Evolutionary conservation across 2,888 invertebrate genomes (phyloP).

Genomic region (Agrochola circellaris): DNA sequence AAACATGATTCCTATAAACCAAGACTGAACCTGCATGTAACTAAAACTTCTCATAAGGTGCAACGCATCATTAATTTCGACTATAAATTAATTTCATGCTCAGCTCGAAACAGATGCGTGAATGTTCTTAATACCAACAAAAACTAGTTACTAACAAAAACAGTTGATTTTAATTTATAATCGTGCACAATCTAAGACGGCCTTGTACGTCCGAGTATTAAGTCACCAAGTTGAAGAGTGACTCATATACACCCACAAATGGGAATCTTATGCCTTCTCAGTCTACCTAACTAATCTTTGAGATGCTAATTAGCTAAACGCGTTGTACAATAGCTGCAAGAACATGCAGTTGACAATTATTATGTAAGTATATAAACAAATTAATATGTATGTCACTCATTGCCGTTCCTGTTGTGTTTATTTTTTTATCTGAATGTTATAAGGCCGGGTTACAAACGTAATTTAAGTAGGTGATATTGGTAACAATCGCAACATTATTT

Average conservation of each 20-base stretch:
- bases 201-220: constrained; percentile 68
- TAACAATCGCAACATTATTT: constrained; percentile 25
- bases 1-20: constrained; percentile 27
- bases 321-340: constrained; percentile 39
- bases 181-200: constrained; percentile 60
- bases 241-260: constrained; percentile 73
- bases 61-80: constrained; percentile 38
- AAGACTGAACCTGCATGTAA: not conserved
- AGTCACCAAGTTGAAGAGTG: constrained; percentile 74
- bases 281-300: constrained; percentile 38
- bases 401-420: constrained; percentile 35
- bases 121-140: constrained; percentile 47
- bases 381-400: constrained; percentile 50
- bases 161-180: constrained; percentile 60
- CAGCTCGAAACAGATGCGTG: constrained; percentile 35
- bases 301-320: constrained; percentile 66
- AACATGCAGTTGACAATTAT: constrained; percentile 36
- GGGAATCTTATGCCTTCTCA: constrained; percentile 62
- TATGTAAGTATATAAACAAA: constrained; percentile 23
- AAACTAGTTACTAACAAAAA: constrained; percentile 65
- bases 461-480: constrained; percentile 9
- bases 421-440: constrained; percentile 43
- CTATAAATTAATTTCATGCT: constrained; percentile 36
- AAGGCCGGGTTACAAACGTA: constrained; percentile 4
- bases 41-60: not conserved